A percentile compares a stretch with the other conserved stretches of the same genome.
Evolutionary conservation across 2,888 invertebrate genomes (phyloP).

Genomic region (Colostygia pectinataria): DNA sequence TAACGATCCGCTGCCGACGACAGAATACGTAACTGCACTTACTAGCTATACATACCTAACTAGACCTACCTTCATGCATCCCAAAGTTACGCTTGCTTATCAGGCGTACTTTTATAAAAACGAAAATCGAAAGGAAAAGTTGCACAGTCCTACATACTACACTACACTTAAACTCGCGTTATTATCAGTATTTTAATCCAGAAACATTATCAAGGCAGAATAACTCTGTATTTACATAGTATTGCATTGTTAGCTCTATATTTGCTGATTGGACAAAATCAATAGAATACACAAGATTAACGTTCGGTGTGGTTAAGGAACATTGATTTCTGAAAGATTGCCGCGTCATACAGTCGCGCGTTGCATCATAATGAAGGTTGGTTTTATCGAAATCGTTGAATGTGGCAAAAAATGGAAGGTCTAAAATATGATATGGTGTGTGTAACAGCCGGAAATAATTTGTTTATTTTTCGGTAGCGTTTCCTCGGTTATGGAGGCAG

Average conservation of each 20-base stretch:
- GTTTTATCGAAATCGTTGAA: constrained; percentile 11
- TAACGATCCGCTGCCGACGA: constrained; percentile 81
- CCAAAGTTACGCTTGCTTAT: constrained; percentile 53
- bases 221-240: background rate
- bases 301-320: constrained; percentile 40
- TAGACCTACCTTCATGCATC: constrained; percentile 51
- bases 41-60: constrained; percentile 59
- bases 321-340: constrained; percentile 55
- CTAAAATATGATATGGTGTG: constrained; percentile 27
- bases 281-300: constrained; percentile 41
- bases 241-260: constrained; percentile 3
- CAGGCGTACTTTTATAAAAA: constrained; percentile 62
- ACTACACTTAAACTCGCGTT: constrained; percentile 10
- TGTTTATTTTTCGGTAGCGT: constrained; percentile 22
- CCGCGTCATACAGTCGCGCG: constrained; percentile 53
- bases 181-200: no score
- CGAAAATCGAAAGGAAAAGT: constrained; percentile 60
- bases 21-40: constrained; percentile 80
- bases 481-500: constrained; percentile 12
- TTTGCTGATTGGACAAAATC: constrained; percentile 38
- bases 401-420: constrained; percentile 10
- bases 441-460: constrained; percentile 24
- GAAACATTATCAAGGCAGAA: background rate
- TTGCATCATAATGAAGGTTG: constrained; percentile 49
- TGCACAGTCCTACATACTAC: constrained; percentile 50